A percentile compares a stretch with the other conserved stretches of the same genome.
These are phyloP conservation scores for Leptopilina boulardi DNA, from an alignment of 1,140 invertebrate species.

Conservation along the genomic window DNA sequence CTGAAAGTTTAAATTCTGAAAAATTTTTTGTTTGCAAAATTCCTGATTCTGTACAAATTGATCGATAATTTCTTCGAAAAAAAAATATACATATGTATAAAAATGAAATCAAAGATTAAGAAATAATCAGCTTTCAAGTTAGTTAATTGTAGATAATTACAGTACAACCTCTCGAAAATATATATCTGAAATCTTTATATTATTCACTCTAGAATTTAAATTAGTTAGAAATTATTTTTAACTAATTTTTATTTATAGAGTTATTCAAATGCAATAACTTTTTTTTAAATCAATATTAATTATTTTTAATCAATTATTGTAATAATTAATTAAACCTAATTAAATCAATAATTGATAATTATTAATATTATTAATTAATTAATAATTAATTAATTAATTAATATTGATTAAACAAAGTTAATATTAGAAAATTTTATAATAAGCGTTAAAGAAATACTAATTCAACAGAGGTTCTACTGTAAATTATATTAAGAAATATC, in stretches of 20 bases:
- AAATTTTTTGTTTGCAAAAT: neutral
- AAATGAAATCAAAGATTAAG: neutral
- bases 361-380: too few species aligned
- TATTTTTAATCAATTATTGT: too few species aligned
- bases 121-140: neutral
- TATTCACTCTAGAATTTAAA: too few species aligned
- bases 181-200: neutral
- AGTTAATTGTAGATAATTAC: neutral
- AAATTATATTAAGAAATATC: neutral
- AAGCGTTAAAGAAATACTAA: neutral
- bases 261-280: too few species aligned
- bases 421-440: neutral
- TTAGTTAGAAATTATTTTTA: too few species aligned
- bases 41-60: neutral
- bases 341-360: too few species aligned
- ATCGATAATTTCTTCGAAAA: neutral
- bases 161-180: neutral
- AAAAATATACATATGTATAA: neutral
- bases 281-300: too few species aligned
- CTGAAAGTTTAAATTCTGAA: neutral
- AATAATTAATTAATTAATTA: too few species aligned
- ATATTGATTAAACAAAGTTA: neutral
- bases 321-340: too few species aligned
- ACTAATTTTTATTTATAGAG: too few species aligned
- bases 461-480: conserved; percentile 5